Evolutionary conservation across 2,797 vertebrate species (phyloP).

Genomic region (Sebastes steindachneri): DNA sequence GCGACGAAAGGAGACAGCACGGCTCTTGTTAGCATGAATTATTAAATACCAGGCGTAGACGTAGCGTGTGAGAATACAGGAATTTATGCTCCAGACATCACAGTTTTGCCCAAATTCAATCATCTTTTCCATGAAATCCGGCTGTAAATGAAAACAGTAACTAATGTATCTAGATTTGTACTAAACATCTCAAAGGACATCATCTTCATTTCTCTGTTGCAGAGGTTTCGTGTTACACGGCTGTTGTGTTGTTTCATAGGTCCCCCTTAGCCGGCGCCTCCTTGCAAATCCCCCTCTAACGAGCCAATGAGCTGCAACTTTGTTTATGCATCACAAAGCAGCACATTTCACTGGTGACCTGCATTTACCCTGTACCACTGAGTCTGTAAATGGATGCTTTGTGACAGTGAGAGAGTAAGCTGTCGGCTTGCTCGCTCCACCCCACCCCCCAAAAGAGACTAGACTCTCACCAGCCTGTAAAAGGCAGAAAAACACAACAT

Average conservation of each 20-base stretch:
- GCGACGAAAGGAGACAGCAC: slow-evolving; percentile 10
- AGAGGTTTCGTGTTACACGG: not conserved
- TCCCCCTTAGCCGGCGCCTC: not conserved
- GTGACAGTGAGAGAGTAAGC: slow-evolving; percentile 63
- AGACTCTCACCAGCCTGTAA: slow-evolving; percentile 31
- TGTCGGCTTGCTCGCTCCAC: slow-evolving; percentile 23
- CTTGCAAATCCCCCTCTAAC: slow-evolving; percentile 20
- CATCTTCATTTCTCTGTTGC: not conserved
- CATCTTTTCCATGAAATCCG: not conserved
- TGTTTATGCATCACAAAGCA: slow-evolving; percentile 67
- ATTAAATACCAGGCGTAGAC: slow-evolving; percentile 17
- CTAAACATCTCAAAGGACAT: not conserved
- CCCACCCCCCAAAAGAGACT: not conserved
- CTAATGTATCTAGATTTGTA: not conserved
- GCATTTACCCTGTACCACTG: slow-evolving; percentile 54
- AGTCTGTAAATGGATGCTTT: slow-evolving; percentile 66
- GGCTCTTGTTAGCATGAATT: slow-evolving; percentile 25
- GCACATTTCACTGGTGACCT: slow-evolving; percentile 68
- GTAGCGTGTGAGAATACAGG: not conserved
- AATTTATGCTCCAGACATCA: not conserved
- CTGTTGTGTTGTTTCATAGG: not conserved
- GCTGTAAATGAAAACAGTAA: not conserved
- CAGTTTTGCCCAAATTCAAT: not conserved
- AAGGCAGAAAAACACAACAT: not conserved
- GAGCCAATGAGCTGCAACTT: slow-evolving; percentile 39